Conservation (phyloP, 2,113 vertebrate species). For the Amphilophus citrinellus region DNA sequence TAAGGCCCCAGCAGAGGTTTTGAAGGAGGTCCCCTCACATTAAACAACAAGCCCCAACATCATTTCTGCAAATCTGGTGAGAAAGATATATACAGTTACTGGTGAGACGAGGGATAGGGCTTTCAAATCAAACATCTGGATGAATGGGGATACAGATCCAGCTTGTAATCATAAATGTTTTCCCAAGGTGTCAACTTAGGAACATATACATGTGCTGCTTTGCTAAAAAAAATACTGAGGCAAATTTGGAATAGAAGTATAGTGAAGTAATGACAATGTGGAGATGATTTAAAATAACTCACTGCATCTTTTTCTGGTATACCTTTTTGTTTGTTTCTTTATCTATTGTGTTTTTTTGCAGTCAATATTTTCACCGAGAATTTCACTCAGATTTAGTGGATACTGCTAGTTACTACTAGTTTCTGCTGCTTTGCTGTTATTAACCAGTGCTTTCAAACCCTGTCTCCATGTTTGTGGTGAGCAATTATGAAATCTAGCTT, state of each 20-base stretch:
- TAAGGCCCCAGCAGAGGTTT: not conserved
- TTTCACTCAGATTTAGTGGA: not conserved
- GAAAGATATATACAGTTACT: slow-evolving; percentile 5
- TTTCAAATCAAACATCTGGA: slow-evolving; percentile 38
- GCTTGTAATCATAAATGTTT: slow-evolving; percentile 6
- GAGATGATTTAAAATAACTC: not conserved
- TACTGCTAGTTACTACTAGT: accelerated
- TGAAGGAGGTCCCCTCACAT: not conserved
- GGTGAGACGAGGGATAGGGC: not conserved
- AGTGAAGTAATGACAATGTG: not conserved
- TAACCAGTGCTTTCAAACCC: too few relatives aligned
- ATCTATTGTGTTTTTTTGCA: not conserved
- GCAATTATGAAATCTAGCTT: not conserved
- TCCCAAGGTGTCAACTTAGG: not conserved
- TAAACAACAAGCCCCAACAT: slow-evolving; percentile 11
- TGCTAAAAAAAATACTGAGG: not conserved
- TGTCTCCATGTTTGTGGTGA: not conserved
- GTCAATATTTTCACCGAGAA: not conserved
- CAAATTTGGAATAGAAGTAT: not conserved
- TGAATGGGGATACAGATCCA: not conserved
- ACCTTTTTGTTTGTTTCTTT: not conserved
- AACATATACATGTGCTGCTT: not conserved
- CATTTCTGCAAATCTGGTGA: not conserved
- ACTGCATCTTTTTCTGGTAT: not conserved
- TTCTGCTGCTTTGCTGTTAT: too few relatives aligned